These are phyloP conservation scores for Microplitis demolitor DNA, from an alignment of 1,140 invertebrate species.

Conservation along the genomic window DNA sequence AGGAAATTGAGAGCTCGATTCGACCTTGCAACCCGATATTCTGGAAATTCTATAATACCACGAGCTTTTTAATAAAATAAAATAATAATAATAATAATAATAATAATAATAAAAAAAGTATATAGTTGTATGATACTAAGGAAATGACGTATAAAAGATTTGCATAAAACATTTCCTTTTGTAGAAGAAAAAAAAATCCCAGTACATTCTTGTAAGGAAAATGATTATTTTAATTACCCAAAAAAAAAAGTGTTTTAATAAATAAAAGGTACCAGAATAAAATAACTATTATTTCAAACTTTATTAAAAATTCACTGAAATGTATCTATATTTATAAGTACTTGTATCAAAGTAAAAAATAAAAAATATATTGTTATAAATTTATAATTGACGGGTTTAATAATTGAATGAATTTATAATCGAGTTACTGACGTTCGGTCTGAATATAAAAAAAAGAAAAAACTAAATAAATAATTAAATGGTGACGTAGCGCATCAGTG, in stretches of 20 bases:
- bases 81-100: neutral
- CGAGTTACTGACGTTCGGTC: too few relatives aligned
- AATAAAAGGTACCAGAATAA: neutral
- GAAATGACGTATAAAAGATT: neutral
- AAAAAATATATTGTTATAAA: too few relatives aligned
- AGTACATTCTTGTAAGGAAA: neutral
- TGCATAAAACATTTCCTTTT: neutral
- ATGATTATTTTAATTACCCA: neutral
- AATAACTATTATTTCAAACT: neutral
- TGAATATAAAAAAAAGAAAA: too few relatives aligned
- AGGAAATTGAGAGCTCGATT: conserved; percentile 1
- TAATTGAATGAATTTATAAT: too few relatives aligned
- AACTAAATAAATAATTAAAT: too few relatives aligned
- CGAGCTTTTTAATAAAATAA: neutral
- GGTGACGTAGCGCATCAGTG: too few relatives aligned
- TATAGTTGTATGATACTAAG: neutral
- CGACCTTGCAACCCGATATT: conserved; percentile 26
- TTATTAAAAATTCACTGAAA: too few relatives aligned
- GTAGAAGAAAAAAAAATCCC: neutral
- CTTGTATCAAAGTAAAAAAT: too few relatives aligned
- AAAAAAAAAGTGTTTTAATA: neutral
- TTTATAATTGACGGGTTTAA: too few relatives aligned
- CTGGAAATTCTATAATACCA: neutral
- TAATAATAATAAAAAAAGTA: neutral
- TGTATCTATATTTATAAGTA: too few relatives aligned